Conservation (phyloP, 2,888 invertebrate species). For the Parthenolecanium corni region DNA sequence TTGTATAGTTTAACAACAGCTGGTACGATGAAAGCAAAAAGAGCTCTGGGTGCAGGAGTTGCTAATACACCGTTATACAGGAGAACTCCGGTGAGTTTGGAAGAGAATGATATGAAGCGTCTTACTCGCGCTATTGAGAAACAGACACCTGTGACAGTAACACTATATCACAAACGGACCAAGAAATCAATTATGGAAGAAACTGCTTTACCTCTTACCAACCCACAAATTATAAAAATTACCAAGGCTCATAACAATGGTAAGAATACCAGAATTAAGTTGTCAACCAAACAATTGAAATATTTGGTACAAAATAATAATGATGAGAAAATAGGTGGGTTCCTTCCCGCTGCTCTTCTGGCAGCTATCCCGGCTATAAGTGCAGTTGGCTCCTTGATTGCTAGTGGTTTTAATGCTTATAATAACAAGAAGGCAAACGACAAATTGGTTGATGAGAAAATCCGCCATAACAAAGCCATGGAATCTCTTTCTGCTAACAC, state of each 20-base stretch:
- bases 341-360: neutral
- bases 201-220: neutral
- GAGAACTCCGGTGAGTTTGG: neutral
- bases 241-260: neutral
- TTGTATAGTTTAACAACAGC: conserved; percentile 10
- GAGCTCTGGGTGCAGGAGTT: conserved; percentile 32
- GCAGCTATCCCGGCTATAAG: too few species aligned
- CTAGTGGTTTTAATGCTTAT: neutral
- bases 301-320: neutral
- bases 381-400: neutral
- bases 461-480: neutral
- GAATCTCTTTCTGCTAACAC: neutral
- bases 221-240: neutral
- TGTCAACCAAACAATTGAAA: neutral
- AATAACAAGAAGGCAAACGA: conserved; percentile 13
- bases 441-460: conserved; percentile 1
- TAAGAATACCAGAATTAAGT: neutral
- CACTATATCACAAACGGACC: neutral
- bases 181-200: conserved; percentile 6
- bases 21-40: conserved; percentile 27
- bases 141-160: neutral
- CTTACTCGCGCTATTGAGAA: neutral
- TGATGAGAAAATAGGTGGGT: conserved; percentile 1
- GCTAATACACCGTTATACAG: neutral
- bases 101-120: neutral